Base-by-base conservation (phyloP, 1,140 invertebrate species). In the Ceratitis capitata region DNA sequence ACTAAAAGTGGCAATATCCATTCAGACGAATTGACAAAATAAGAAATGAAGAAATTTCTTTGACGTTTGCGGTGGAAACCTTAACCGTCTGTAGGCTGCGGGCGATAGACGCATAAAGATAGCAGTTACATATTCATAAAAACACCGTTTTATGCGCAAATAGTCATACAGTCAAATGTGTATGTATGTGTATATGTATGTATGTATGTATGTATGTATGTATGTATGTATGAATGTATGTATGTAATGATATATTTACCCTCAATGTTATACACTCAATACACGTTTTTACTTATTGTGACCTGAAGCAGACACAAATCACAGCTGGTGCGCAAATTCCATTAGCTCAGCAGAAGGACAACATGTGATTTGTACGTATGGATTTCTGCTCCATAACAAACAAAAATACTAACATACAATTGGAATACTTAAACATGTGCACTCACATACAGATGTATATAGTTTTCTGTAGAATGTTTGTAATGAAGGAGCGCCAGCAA, bases 271-370 rank as follows among this genome's bases (percentile, higher is more conserved):
- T 23, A 64, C 23, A 26, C n/a, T n/a, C n/a, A n/a, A n/a, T n/a
- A n/a, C 58, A 29, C 58, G 69, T 39, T 35, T 69, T 14, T 45
- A 14, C n/a, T 78, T 45, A 47, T 26, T 78, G 69, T 78, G 69
- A 78, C 69, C 39, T 78, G 39, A 47, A 78, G 69, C 42, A 78
- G 69, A 78, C 69, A 45, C 35, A 45, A 78, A 78, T 78, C 69
- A 78, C 69, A 32, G 39, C 39, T 78, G 69, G 39, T 42, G 39
- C 69, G 45, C 69, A 78, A 45, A 78, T 78, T 78, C 69, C 69
- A 78, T 78, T 78, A 78, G 69, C 23, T 47, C 39, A 45, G 45
- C 69, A 45, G 39, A 78, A 78, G 69, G 69, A 45, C 69, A 42
- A 16, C 61, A 2, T 56, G 51, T 56, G n/a, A 56, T 9, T 56